Percentiles rank a stretch among this genome's conserved stretches.
Conservation (phyloP, 2,113 vertebrate species). For the Prietella phreatophila region DNA sequence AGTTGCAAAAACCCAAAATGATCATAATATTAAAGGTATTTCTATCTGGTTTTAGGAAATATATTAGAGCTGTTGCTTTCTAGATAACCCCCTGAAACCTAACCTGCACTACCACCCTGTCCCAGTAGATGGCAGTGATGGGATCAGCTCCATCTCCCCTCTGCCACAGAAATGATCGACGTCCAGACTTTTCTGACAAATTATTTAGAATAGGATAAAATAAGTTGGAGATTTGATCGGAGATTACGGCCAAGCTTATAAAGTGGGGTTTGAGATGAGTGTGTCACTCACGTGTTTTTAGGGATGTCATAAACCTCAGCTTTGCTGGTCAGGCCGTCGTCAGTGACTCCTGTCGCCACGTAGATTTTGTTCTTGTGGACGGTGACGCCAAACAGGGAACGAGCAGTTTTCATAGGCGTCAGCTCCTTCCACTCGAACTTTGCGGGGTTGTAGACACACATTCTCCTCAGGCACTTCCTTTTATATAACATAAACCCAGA, state of each 20-base stretch:
- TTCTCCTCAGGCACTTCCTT: constrained; percentile 86
- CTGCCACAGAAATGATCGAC: background rate
- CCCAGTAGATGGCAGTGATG: constrained; percentile 16
- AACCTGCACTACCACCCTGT: background rate
- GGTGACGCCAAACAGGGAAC: constrained; percentile 85
- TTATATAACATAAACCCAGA: constrained; percentile 12
- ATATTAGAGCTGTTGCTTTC: background rate
- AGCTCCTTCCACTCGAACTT: constrained; percentile 97
- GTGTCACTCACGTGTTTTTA: constrained; percentile 77
- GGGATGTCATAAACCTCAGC: constrained; percentile 86
- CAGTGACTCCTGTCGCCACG: constrained; percentile 85
- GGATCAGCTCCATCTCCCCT: background rate
- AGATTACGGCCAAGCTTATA: background rate
- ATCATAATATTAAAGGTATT: background rate
- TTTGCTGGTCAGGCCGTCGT: constrained; percentile 82
- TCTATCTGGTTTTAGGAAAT: background rate
- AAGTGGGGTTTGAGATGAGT: background rate
- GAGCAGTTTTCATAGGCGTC: constrained; percentile 84
- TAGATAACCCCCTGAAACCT: background rate
- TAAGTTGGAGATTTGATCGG: background rate
- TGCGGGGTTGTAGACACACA: constrained; percentile 85
- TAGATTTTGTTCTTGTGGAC: constrained; percentile 85
- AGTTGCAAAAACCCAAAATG: background rate
- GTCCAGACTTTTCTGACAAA: background rate
- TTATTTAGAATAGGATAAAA: background rate